Base-by-base conservation (phyloP, 2,797 vertebrate genomes). In the Paramormyrops hopkinsi region DNA sequence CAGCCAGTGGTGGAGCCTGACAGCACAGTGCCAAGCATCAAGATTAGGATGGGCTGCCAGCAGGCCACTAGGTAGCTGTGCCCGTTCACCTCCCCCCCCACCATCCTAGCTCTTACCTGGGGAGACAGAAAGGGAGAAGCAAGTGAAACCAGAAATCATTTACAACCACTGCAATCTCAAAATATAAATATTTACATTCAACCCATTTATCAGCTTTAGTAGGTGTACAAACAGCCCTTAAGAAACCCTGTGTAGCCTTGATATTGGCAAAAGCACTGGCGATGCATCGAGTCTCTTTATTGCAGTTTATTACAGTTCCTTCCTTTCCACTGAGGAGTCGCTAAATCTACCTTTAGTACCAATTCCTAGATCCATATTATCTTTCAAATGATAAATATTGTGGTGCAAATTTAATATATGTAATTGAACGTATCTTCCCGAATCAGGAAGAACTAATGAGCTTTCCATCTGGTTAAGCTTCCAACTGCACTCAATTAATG, bases 41-140 rank as follows among this genome's bases (percentile, higher is more conserved):
- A 96, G 92, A 99, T 96, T 93, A 99, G 97, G 94, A 99, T 98
- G 90, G 98, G 98, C 97, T 98, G 98, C 98, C 98, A 99, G 96
- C 98, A 99, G 91, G 98, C 97, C 96, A 98, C 96, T 95, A 98
- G 95, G 96, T 98, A 98, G 97, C 97, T 98, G 97, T 97, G 97
- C 96, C 98, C 97, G 92, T 97, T 98, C 93, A 94, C 95, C 92
- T 97, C 96, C 92, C 96, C 97, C 89, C 93, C 95, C 96, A 97
- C 96, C 98, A 99, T 98, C 96, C 97, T 98, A 95, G 96, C 96
- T 95, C 95, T 98, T 96, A 98, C 98, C 98, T 99, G 95, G 90
- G 93, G 93, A 94, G 89, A 95, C 62, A 94, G 0, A 91, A 88
- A 86, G 44, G 86, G 89, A 88, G 73, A 91, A 54, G 90, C 12